Base-by-base conservation (phyloP, 2,113 vertebrate genomes). In the Clarias gariepinus region DNA sequence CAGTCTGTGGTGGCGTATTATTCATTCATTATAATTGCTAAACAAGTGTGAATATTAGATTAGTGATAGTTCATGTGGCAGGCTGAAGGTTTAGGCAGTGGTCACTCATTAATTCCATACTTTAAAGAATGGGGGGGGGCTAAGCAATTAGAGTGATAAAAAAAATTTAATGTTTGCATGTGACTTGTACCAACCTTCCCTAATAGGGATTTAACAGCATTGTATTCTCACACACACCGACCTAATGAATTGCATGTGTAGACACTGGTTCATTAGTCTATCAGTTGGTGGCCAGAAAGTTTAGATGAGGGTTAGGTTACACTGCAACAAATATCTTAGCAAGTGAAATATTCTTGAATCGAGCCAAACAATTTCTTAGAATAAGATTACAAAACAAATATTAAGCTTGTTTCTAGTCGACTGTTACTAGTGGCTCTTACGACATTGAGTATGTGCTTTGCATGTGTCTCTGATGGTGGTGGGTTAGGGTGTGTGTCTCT, bases 31-130 rank as follows among this genome's bases (percentile, higher is more conserved):
- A 73, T 36, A 36, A 33, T 69, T 53, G 28, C 21, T 58, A 8
- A 41, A 53, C 81, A 83, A 55, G 64, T 13, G n/a, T 69, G 81
- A 69, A 69, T 69, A 69, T 68, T 53, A 69, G 47, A 69, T 68
- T 69, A 55, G 61, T 21, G 3, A 33, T 28, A 28, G 57, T 68
- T 69, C 28, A 57, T 25, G 30, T 57, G 57, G 64, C 66, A 71
- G 33, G 53, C 30, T 73, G 66, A 73, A 71, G 66, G 28, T 69
- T 53, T 76, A n/a, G 52, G 52, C 15, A 78, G 76, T 55, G 76
- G 52, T 28, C 52, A 78, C 25, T 78, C 25, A 57, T 78, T 57
- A 78, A 78, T 78, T 78, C 30, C 61, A 83, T 66, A 68, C 63
- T 15, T 78, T 78, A n/a, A 53, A 53, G 73, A 53, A n/a, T n/a